phyloP scores from a whole-genome alignment of 1,140 invertebrate genomes.

The Mamestra configurata region DNA sequence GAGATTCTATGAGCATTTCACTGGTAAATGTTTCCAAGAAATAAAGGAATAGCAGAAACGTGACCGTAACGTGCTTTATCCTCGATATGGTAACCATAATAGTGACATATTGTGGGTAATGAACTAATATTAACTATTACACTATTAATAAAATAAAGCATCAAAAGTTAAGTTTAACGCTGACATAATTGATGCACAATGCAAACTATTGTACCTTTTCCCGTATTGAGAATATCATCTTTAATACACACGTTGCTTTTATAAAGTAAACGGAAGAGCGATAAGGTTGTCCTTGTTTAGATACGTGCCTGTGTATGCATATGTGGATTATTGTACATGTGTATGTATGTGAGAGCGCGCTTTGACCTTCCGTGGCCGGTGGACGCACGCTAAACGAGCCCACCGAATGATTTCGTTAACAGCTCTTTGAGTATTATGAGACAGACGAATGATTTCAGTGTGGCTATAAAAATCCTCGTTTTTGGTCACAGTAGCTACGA shows the following conservation, averaged over 20 bases:
- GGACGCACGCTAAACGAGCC: constrained; percentile 21
- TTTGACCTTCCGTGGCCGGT: constrained; percentile 73
- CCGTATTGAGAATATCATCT: constrained; percentile 43
- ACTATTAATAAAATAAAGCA: constrained; percentile 2
- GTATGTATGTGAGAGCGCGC: constrained; percentile 52
- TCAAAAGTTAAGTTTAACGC: constrained; percentile 14
- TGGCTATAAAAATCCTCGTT: constrained; percentile 12
- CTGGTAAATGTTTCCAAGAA: not conserved
- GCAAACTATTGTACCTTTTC: constrained; percentile 23
- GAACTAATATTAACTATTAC: no score
- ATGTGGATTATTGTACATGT: constrained; percentile 34
- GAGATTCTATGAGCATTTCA: not conserved
- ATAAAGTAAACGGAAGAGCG: constrained; percentile 63
- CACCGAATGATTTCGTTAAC: constrained; percentile 37
- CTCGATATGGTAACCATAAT: no score
- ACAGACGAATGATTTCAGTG: constrained; percentile 60
- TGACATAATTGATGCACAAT: constrained; percentile 40
- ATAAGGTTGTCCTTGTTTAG: constrained; percentile 59
- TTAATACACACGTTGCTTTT: constrained; percentile 55
- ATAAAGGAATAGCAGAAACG: not conserved
- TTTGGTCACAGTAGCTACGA: not conserved
- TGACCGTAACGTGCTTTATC: no score
- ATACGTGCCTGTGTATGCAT: constrained; percentile 50
- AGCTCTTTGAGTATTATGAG: constrained; percentile 53
- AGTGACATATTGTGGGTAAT: no score